Evolutionary conservation across 2,113 vertebrate species (phyloP).

Genomic region (Ameiurus melas): DNA sequence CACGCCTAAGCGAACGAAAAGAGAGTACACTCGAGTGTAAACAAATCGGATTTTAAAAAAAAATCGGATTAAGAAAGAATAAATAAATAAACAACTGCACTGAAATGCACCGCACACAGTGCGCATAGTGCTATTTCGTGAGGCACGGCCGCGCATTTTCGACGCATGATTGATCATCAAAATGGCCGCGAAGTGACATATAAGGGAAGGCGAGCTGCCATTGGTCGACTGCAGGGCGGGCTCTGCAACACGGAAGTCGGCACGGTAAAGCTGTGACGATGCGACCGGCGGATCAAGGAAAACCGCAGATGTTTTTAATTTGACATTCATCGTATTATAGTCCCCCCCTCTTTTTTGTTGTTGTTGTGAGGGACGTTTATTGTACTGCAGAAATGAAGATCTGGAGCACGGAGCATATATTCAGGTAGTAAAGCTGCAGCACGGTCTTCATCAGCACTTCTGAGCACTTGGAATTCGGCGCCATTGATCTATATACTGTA

Average conservation of each 20-base stretch:
- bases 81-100: too few relatives aligned
- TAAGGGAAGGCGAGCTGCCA: background rate
- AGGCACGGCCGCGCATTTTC: background rate
- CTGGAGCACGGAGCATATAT: slow-evolving; percentile 79
- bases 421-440: slow-evolving; percentile 65
- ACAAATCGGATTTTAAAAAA: too few relatives aligned
- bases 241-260: background rate
- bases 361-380: background rate
- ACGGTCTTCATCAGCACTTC: background rate
- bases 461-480: background rate
- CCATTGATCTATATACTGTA: background rate
- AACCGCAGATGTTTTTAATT: background rate
- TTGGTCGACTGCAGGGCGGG: slow-evolving; percentile 40
- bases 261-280: slow-evolving; percentile 4
- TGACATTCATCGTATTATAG: background rate
- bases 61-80: too few relatives aligned
- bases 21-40: background rate
- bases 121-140: background rate
- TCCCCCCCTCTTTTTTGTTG: background rate
- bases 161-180: slow-evolving; percentile 26
- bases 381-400: slow-evolving; percentile 69
- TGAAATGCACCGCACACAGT: background rate
- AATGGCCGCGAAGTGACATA: background rate
- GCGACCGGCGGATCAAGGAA: slow-evolving; percentile 23
- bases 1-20: too few relatives aligned